phyloP scores from a whole-genome alignment of 1,140 invertebrate genomes.

The Rhyzopertha dominica region DNA sequence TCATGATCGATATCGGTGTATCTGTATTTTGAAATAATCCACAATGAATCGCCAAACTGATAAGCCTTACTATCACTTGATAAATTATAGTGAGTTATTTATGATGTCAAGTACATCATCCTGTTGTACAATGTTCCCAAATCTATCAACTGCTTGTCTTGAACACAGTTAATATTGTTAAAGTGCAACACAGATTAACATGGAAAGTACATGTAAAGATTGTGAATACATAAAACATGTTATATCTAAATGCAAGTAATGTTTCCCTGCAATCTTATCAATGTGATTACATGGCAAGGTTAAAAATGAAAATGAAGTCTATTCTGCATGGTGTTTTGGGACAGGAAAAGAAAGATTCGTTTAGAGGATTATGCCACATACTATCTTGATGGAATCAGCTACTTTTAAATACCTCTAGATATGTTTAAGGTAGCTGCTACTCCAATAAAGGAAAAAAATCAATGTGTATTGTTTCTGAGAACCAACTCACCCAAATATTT shows the following conservation, averaged over 20 bases:
- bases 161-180: not conserved
- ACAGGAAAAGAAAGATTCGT: not conserved
- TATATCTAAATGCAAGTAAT: not conserved
- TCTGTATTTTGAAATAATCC: constrained; percentile 6
- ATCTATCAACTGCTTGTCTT: not conserved
- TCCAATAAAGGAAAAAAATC: not conserved
- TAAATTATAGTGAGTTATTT: constrained; percentile 1
- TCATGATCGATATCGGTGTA: too few species aligned
- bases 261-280: constrained; percentile 2
- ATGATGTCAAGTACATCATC: not conserved
- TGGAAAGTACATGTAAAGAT: constrained; percentile 1
- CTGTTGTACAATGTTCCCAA: not conserved
- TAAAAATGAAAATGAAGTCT: not conserved
- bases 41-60: not conserved
- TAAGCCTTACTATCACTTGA: not conserved
- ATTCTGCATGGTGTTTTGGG: not conserved
- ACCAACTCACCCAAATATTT: constrained; percentile 40
- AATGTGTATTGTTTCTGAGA: not conserved
- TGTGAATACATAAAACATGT: constrained; percentile 7
- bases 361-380: not conserved
- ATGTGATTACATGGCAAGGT: too few species aligned
- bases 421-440: not conserved
- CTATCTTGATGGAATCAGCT: not conserved
- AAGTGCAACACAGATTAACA: constrained; percentile 5
- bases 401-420: not conserved